Conservation (phyloP, 2,797 vertebrate genomes). For the Toxotes lorentzi region DNA sequence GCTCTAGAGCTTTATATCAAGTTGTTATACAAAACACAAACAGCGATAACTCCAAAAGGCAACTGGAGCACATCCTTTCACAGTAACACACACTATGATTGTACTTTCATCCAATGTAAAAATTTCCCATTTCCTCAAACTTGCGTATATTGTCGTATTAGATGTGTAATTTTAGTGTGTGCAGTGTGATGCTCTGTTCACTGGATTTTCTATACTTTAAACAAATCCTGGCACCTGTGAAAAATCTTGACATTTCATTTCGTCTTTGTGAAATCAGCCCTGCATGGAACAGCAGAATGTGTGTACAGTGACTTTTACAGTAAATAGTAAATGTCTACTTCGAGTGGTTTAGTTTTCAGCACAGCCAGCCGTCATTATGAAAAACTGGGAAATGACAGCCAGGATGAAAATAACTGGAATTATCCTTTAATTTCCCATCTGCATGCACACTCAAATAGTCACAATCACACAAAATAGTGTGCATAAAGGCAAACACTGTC, state of each 20-base stretch:
- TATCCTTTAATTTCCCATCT: constrained; percentile 68
- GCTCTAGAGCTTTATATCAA: constrained; percentile 4
- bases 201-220: constrained; percentile 28
- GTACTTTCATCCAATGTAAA: neutral
- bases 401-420: constrained; percentile 71
- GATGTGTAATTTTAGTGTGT: constrained; percentile 20
- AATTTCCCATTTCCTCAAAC: constrained; percentile 17
- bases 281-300: constrained; percentile 20
- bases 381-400: constrained; percentile 62
- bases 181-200: constrained; percentile 15
- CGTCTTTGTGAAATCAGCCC: constrained; percentile 20
- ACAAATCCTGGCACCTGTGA: constrained; percentile 9
- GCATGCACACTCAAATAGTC: constrained; percentile 42
- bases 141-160: neutral
- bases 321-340: constrained; percentile 47
- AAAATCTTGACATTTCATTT: constrained; percentile 11
- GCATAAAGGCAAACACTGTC: constrained; percentile 55
- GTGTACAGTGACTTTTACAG: constrained; percentile 24
- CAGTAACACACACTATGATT: constrained; percentile 12
- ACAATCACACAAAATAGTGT: constrained; percentile 30
- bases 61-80: neutral
- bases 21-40: constrained; percentile 10
- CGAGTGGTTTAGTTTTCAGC: constrained; percentile 52
- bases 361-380: constrained; percentile 45
- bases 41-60: constrained; percentile 2